Base-by-base conservation (phyloP, 1,140 invertebrate genomes). In the Polypedilum vanderplanki region DNA sequence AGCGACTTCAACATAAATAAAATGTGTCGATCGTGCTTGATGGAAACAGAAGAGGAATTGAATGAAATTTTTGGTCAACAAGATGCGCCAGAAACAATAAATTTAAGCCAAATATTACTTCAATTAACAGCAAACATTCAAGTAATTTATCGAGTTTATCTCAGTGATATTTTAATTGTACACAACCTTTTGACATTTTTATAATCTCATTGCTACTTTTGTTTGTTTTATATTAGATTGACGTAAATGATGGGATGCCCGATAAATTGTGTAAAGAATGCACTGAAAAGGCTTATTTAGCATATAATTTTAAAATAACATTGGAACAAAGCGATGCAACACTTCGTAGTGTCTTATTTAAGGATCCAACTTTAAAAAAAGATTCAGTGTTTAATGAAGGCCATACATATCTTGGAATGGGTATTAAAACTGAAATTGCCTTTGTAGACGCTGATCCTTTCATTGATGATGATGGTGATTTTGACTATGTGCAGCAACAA, bases 381-480 rank as follows among this genome's bases (percentile, higher is more conserved):
- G 41, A 74, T 41, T 9, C 33, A 18, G 74, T 18, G 12, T 41
- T 74, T 12, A n/a, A 74, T 7, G 40, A 41, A 20, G 18, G 17
- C 17, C 9, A 24, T 17, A 18, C 17, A 57, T 41, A 46, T 57
- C 12, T 22, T 18, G 18, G 67, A 15, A 33, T 74, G 24, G 40
- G 73, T 15, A 74, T 74, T 2, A 40, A 74, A 15, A 40, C 40
- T 10, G 73, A 40, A 74, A 41, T 74, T 40, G 40, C 24, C 3
- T 74, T 40, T 74, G 73, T 40, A 10, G 73, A 40, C 7, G 40
- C 73, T 15, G 73, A 40, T 74, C 73, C 73, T 10, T 74, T 41
- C 15, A 41, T 40, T 33, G 73, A 74, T 33, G 73, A 74, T 74
- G 73, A 74, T 10, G 73, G 73, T 74, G 73, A 74, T 40, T 40